phyloP scores from a whole-genome alignment of 2,888 invertebrate genomes.

The Mycalesis mineus region DNA sequence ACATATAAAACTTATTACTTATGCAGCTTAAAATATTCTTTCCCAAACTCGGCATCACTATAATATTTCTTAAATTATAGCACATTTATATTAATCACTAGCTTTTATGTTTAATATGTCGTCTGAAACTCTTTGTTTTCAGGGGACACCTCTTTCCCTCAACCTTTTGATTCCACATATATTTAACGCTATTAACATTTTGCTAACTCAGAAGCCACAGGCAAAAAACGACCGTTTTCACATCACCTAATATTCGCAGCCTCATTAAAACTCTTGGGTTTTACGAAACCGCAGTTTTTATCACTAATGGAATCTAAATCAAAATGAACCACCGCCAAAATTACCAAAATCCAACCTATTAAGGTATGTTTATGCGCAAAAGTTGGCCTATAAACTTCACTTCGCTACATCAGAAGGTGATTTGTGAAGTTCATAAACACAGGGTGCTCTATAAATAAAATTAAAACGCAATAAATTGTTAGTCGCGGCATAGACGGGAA shows the following conservation, averaged over 20 bases:
- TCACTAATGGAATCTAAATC: slow-evolving; percentile 8
- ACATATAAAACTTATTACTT: no score
- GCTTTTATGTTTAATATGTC: no score
- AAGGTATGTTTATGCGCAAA: slow-evolving; percentile 7
- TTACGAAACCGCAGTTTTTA: not conserved
- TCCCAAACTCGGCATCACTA: no score
- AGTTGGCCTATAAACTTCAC: slow-evolving; percentile 14
- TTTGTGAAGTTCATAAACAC: slow-evolving; percentile 25
- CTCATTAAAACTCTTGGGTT: not conserved
- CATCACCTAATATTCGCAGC: not conserved
- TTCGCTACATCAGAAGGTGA: slow-evolving; percentile 17
- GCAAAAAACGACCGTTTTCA: not conserved
- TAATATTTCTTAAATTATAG: no score
- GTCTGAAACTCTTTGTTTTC: no score
- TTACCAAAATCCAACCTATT: slow-evolving; percentile 5
- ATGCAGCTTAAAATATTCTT: no score
- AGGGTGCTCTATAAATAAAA: slow-evolving; percentile 32
- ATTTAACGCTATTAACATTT: not conserved
- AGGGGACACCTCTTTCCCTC: not conserved
- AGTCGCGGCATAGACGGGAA: not conserved
- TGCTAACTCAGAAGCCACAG: not conserved
- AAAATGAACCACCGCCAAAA: slow-evolving; percentile 11
- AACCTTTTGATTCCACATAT: not conserved
- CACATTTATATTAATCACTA: no score
- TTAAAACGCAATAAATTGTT: slow-evolving; percentile 35